Evolutionary conservation across 2,888 invertebrate genomes (phyloP).

Genomic region (Athalia cordata): DNA sequence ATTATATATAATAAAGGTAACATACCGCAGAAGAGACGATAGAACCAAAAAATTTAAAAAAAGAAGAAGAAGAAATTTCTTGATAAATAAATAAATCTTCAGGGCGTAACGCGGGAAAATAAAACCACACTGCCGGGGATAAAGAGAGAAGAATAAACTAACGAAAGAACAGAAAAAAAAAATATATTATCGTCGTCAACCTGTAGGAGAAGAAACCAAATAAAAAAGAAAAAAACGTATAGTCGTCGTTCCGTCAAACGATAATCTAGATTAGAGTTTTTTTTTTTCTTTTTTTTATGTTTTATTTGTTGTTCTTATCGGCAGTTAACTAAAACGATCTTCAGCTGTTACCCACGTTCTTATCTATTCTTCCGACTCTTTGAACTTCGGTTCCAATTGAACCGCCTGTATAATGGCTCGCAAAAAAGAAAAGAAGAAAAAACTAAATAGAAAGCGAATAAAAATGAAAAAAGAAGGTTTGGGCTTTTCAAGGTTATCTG

Average conservation of each 20-base stretch:
- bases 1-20: too few relatives aligned
- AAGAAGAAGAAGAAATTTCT: constrained; percentile 11
- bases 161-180: background rate
- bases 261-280: background rate
- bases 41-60: background rate
- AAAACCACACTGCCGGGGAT: too few relatives aligned
- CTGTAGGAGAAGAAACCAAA: too few relatives aligned
- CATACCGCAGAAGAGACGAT: too few relatives aligned
- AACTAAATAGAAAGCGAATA: background rate
- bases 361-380: too few relatives aligned
- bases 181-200: background rate
- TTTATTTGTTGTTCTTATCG: constrained; percentile 1
- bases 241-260: constrained; percentile 18
- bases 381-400: too few relatives aligned
- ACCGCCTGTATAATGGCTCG: too few relatives aligned
- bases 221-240: background rate
- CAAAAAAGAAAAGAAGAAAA: background rate
- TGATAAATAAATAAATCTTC: background rate
- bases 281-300: background rate
- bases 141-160: background rate
- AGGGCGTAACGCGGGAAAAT: background rate
- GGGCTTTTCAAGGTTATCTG: too few relatives aligned
- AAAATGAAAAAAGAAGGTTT: too few relatives aligned
- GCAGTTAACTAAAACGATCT: background rate
- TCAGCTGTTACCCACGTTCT: too few relatives aligned